Evolutionary conservation across 2,888 invertebrate species (phyloP).

Genomic region (Drosophila colorata): DNA sequence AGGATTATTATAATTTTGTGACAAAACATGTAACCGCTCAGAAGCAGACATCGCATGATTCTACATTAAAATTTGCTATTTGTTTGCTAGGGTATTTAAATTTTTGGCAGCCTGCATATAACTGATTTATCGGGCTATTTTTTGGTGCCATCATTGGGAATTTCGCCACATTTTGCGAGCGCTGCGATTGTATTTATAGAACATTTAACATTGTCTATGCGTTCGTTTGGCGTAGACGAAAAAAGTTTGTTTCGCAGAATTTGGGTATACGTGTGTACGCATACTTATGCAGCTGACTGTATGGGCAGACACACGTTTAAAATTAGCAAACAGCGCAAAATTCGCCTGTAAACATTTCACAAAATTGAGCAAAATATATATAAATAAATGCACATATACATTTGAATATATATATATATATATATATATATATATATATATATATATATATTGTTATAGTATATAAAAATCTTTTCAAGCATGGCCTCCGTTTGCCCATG

Average conservation of each 20-base stretch:
- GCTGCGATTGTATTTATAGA: conserved; percentile 35
- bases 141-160: conserved; percentile 52
- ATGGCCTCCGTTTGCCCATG: conserved; percentile 48
- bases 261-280: conserved; percentile 18
- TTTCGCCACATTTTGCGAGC: conserved; percentile 64
- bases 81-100: not conserved
- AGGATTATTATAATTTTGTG: too few species aligned
- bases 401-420: not conserved
- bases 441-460: conserved; percentile 12
- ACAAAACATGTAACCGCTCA: too few species aligned
- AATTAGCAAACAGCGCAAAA: conserved; percentile 56
- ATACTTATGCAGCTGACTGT: conserved; percentile 28
- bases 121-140: conserved; percentile 1
- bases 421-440: conserved; percentile 10
- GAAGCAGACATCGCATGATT: too few species aligned
- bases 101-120: not conserved
- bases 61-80: too few species aligned
- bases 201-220: conserved; percentile 67
- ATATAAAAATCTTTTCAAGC: conserved; percentile 9
- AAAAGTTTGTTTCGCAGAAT: conserved; percentile 36
- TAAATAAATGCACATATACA: conserved; percentile 12
- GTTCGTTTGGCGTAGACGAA: conserved; percentile 49
- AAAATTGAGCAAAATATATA: conserved; percentile 17
- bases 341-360: conserved; percentile 58
- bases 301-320: conserved; percentile 45